A percentile compares a stretch with the other conserved stretches of the same genome.
These are phyloP conservation scores for Chelonia mydas DNA, from an alignment of 2,797 vertebrate species.

Conservation along the genomic window DNA sequence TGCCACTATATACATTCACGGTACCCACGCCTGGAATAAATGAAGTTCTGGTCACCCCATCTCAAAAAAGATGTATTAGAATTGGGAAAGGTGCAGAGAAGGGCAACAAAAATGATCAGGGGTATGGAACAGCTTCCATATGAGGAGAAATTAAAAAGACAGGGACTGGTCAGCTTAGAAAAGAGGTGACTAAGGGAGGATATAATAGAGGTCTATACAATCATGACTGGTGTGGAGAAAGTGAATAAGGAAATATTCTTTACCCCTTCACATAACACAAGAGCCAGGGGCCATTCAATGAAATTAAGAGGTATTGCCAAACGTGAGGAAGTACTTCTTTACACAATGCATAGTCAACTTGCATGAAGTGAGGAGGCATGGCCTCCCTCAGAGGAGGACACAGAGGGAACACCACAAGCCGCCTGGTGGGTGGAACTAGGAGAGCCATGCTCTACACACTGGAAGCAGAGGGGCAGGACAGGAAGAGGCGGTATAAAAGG, in stretches of 20 bases:
- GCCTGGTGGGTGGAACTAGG: too few species aligned
- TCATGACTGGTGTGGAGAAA: not conserved
- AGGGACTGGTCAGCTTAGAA: too few species aligned
- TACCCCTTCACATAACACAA: not conserved
- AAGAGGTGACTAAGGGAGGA: too few species aligned
- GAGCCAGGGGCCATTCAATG: not conserved
- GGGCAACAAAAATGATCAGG: not conserved
- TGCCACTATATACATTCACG: not conserved
- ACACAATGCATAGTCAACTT: not conserved
- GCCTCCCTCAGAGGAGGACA: too few species aligned
- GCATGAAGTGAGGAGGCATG: too few species aligned
- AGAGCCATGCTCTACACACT: too few species aligned
- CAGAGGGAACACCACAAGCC: too few species aligned
- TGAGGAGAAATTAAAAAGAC: not conserved
- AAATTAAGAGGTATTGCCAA: not conserved
- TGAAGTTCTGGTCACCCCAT: not conserved
- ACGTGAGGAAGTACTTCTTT: not conserved
- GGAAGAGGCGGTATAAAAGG: too few species aligned
- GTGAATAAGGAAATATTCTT: not conserved
- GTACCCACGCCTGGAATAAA: not conserved
- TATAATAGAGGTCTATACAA: too few species aligned
- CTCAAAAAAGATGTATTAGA: not conserved
- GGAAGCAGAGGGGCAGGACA: too few species aligned
- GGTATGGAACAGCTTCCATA: not conserved
- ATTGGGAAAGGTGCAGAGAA: not conserved